Base-by-base conservation (phyloP, 2,888 invertebrate species). In the Drosophila kambysellisi region DNA sequence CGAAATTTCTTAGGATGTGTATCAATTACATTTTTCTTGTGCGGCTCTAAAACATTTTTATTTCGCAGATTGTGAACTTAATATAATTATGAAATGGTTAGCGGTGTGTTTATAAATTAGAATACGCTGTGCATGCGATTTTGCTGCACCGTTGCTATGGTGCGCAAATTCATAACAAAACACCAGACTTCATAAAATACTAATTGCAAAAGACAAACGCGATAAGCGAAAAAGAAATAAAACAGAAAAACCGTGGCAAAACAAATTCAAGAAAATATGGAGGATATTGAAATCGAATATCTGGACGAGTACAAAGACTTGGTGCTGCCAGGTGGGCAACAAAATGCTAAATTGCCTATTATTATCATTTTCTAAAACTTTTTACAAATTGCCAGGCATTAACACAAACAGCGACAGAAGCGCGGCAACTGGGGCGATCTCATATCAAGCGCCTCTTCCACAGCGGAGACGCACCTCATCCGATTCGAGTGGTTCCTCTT, bases 201-300 rank as follows among this genome's bases (percentile, higher is more conserved):
- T 15, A 8, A 9, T 25, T 25, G 32, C 30, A 12, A 56, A 56
- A 57, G 37, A 43, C 41, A 48, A 39, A 62, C 51, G 64, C 52
- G 58, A 25, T 56, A 52, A 8, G 17, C 46, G 50, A 17, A 64
- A 65, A 73, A 56, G 8, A 5, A 4, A 5, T 15, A 52, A 11
- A 6, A 25, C 7, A 7, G 15, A 50, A 37, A 37, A 32, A n/a
- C 11, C 12, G 17, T 20, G n/a, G 6, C 8, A 41, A 59, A 54
- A 41, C 39, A 63, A 35, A 57, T 9, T 4, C 51, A 37, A 30
- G 8, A n/a, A 52, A 85, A 82, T 67, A 92, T 92, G 92, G 92
- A 92, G 70, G 92, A 92, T 67, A 90, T 92, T 64, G 92, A 92
- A 82, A 88, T 92, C 66, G 92, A 92, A 83, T 92, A 92, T 75